These are phyloP conservation scores for Diplodus puntazzo DNA, from an alignment of 2,797 vertebrate species.

Conservation along the genomic window DNA sequence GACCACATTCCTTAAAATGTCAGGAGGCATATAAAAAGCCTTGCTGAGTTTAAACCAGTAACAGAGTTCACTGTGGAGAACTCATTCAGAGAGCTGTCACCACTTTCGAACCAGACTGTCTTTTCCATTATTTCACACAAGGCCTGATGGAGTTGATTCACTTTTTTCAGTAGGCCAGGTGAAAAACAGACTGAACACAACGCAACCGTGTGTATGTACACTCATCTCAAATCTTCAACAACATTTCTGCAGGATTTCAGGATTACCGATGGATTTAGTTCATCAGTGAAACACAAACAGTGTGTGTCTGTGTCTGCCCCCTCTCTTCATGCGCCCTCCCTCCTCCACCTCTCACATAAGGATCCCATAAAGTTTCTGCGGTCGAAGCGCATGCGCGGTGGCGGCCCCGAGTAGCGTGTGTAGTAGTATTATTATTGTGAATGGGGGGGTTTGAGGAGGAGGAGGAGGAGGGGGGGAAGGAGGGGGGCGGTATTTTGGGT, in stretches of 20 bases:
- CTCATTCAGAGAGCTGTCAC: neutral
- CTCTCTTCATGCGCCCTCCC: neutral
- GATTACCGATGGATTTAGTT: constrained; percentile 9
- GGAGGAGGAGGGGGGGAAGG: constrained; percentile 9
- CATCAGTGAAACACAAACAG: constrained; percentile 16
- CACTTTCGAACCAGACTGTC: neutral
- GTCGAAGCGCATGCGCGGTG: constrained; percentile 68
- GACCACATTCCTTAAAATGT: constrained; percentile 23
- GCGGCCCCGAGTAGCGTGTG: constrained; percentile 57
- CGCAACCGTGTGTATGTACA: neutral
- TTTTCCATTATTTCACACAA: neutral
- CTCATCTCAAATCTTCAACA: neutral
- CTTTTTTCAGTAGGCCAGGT: neutral
- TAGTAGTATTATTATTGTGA: constrained; percentile 90
- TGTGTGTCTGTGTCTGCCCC: neutral
- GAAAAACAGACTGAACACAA: neutral
- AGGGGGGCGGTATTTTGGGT: constrained; percentile 80
- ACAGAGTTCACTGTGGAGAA: neutral
- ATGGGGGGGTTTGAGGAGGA: constrained; percentile 76
- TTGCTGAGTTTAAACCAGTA: neutral
- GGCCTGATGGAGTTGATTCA: neutral
- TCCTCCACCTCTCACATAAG: constrained; percentile 63
- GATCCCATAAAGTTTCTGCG: constrained; percentile 71
- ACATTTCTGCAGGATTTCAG: neutral
- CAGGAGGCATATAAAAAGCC: neutral